Percentiles rank a stretch among this genome's conserved stretches.
Conservation (phyloP, 1,140 invertebrate genomes). For the Diorhabda sublineata region DNA sequence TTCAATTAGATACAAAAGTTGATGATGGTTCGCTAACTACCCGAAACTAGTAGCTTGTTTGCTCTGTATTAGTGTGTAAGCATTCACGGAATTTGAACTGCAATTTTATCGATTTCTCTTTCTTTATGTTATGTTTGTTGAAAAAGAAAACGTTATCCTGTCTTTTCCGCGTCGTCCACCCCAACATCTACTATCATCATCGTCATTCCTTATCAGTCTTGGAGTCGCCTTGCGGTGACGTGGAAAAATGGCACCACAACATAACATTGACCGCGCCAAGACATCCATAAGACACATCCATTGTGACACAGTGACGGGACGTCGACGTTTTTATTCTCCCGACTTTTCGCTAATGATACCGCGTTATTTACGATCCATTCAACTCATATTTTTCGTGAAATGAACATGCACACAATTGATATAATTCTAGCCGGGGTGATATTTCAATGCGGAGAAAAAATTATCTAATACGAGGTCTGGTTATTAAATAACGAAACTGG, state of each 20-base stretch:
- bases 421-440: slow-evolving; percentile 1
- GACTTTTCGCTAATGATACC: slow-evolving; percentile 21
- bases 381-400: slow-evolving; percentile 17
- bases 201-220: slow-evolving; percentile 42
- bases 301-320: slow-evolving; percentile 38
- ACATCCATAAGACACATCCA: slow-evolving; percentile 38
- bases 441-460: background rate
- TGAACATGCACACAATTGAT: slow-evolving; percentile 1
- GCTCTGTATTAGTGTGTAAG: too few species aligned
- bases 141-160: background rate
- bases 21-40: too few species aligned
- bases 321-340: slow-evolving; percentile 26
- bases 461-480: too few species aligned
- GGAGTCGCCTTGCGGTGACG: slow-evolving; percentile 45
- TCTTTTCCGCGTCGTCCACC: background rate
- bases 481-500: too few species aligned
- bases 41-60: too few species aligned
- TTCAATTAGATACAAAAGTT: too few species aligned
- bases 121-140: background rate
- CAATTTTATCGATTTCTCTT: background rate
- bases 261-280: slow-evolving; percentile 45
- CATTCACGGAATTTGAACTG: too few species aligned
- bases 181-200: slow-evolving; percentile 12
- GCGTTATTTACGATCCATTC: slow-evolving; percentile 20
- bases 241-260: slow-evolving; percentile 46